phyloP scores from a whole-genome alignment of 2,113 vertebrate genomes.

The Phyllostomus discolor region DNA sequence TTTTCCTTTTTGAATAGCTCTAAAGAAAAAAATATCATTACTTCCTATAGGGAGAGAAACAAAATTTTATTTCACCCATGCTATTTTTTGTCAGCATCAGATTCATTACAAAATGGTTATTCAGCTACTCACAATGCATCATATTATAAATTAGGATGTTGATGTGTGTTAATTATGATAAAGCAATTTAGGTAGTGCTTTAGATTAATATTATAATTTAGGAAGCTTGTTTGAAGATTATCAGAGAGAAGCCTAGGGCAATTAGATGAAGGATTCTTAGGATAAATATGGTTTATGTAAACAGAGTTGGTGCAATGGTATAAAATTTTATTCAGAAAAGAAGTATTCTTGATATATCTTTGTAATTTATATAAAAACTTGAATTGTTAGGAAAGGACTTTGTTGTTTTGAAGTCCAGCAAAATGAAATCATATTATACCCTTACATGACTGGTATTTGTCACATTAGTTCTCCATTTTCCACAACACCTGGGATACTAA shows the following conservation, averaged over 20 bases:
- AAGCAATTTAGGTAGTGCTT: not conserved
- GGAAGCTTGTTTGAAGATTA: slow-evolving; percentile 4
- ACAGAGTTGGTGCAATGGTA: not conserved
- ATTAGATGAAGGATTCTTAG: slow-evolving; percentile 25
- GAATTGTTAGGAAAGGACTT: not conserved
- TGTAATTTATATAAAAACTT: slow-evolving; percentile 29
- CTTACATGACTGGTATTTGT: not conserved
- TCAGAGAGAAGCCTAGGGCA: not conserved
- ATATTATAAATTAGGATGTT: slow-evolving; percentile 4
- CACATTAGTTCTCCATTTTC: not conserved
- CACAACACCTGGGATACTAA: not conserved
- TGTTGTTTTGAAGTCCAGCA: not conserved
- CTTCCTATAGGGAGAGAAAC: not conserved
- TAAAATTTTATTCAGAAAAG: slow-evolving; percentile 11
- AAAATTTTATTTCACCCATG: not conserved
- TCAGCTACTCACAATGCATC: not conserved
- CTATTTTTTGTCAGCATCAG: not conserved
- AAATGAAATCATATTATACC: not conserved
- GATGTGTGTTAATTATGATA: not conserved
- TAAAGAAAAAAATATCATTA: not conserved
- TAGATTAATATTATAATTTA: not conserved
- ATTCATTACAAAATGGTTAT: not conserved
- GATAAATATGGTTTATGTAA: not conserved
- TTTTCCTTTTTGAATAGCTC: not conserved
- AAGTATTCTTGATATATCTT: not conserved